These are phyloP conservation scores for Notechis scutatus DNA, from an alignment of 2,113 vertebrate genomes.

Conservation along the genomic window DNA sequence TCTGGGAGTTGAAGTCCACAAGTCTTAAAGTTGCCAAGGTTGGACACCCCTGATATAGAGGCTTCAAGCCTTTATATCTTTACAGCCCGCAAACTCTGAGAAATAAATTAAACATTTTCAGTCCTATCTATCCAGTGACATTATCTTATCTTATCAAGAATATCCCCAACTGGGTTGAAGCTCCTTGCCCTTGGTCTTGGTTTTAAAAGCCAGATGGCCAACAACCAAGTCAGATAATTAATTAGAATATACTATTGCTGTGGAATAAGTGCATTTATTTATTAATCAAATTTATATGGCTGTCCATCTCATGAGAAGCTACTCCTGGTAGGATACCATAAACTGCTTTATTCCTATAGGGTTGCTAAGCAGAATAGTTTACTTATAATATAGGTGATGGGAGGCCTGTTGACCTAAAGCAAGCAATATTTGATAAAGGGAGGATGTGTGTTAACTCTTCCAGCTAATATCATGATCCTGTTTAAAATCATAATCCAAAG, in stretches of 20 bases:
- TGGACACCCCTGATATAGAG: too few relatives aligned
- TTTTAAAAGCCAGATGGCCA: not conserved
- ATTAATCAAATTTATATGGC: too few relatives aligned
- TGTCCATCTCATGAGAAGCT: too few relatives aligned
- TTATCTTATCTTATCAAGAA: not conserved
- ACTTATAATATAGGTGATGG: not conserved
- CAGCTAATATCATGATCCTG: not conserved
- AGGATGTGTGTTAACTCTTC: not conserved
- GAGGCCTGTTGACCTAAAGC: not conserved
- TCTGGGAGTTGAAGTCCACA: too few relatives aligned
- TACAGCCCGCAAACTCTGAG: not conserved
- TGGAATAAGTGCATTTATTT: not conserved
- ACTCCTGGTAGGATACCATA: too few relatives aligned
- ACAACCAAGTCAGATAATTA: not conserved
- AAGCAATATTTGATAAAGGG: not conserved
- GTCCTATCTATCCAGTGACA: not conserved
- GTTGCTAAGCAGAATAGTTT: not conserved
- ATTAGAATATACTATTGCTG: not conserved
- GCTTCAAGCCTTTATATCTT: not conserved
- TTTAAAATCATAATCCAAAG: not conserved
- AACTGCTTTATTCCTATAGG: too few relatives aligned
- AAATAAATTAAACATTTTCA: not conserved
- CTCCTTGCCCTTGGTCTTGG: not conserved
- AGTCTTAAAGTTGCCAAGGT: too few relatives aligned
- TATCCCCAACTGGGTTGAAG: not conserved